phyloP scores from a whole-genome alignment of 2,113 vertebrate species.

The Sula dactylatra region DNA sequence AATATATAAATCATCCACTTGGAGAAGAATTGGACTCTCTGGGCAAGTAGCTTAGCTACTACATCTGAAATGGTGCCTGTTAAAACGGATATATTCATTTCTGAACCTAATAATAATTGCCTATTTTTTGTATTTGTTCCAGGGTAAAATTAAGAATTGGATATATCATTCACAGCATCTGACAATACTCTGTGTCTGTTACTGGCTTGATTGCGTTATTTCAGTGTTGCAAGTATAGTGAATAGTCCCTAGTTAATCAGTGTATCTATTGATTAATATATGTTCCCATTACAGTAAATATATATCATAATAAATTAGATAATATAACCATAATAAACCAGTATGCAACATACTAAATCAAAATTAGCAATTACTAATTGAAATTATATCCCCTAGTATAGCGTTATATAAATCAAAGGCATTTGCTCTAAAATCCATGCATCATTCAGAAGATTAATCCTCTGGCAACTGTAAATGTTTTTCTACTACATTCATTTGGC shows the following conservation, averaged over 20 bases:
- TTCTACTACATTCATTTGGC: conserved; percentile 26
- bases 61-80: conserved; percentile 2
- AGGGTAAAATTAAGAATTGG: conserved; percentile 8
- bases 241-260: conserved; percentile 25
- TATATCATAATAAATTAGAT: conserved; percentile 51
- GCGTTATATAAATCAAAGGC: conserved; percentile 57
- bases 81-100: conserved; percentile 24
- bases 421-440: conserved; percentile 28
- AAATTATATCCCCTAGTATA: conserved; percentile 39
- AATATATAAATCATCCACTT: conserved; percentile 2
- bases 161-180: not conserved
- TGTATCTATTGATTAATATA: conserved; percentile 50
- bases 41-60: not conserved
- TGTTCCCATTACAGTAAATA: conserved; percentile 39
- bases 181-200: not conserved
- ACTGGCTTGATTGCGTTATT: conserved; percentile 4
- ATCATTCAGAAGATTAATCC: conserved; percentile 56
- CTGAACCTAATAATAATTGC: conserved; percentile 8
- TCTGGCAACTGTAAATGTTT: conserved; percentile 52
- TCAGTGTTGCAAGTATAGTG: not conserved
- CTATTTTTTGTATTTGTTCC: conserved; percentile 10
- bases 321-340: conserved; percentile 38
- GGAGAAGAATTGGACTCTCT: not conserved
- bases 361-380: conserved; percentile 65
- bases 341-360: conserved; percentile 44